Conservation (phyloP, 2,113 vertebrate genomes). For the Carassius auratus region DNA sequence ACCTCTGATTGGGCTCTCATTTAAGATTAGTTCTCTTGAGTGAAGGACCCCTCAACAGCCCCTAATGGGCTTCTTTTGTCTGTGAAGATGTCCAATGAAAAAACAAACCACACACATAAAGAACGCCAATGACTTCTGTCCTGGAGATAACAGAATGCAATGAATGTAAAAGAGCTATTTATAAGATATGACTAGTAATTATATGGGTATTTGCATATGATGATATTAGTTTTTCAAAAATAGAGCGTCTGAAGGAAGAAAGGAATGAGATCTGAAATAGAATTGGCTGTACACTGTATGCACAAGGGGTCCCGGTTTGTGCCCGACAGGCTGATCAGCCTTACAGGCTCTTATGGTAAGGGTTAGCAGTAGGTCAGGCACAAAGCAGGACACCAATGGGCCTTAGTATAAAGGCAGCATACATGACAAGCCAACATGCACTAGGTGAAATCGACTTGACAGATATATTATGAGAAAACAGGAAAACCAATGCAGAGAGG, state of each 20-base stretch:
- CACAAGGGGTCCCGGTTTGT: neutral
- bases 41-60: constrained; percentile 52
- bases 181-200: constrained; percentile 1
- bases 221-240: neutral
- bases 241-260: neutral
- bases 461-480: constrained; percentile 12
- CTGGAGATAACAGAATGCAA: constrained; percentile 17
- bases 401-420: neutral
- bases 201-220: neutral
- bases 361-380: constrained; percentile 1
- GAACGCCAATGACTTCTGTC: neutral
- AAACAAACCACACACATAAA: constrained; percentile 1
- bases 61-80: constrained; percentile 45
- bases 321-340: neutral
- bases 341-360: neutral
- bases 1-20: constrained; percentile 69
- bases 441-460: constrained; percentile 1
- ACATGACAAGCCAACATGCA: constrained; percentile 11
- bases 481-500: neutral
- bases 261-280: neutral
- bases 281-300: neutral
- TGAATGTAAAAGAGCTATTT: neutral
- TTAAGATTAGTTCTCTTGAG: constrained; percentile 59
- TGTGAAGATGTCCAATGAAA: neutral
- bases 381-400: constrained; percentile 12